Evolutionary conservation across 2,888 invertebrate species (phyloP), one percentile per base, ranked within the genome.

Genomic region (Germaria angustata): DNA sequence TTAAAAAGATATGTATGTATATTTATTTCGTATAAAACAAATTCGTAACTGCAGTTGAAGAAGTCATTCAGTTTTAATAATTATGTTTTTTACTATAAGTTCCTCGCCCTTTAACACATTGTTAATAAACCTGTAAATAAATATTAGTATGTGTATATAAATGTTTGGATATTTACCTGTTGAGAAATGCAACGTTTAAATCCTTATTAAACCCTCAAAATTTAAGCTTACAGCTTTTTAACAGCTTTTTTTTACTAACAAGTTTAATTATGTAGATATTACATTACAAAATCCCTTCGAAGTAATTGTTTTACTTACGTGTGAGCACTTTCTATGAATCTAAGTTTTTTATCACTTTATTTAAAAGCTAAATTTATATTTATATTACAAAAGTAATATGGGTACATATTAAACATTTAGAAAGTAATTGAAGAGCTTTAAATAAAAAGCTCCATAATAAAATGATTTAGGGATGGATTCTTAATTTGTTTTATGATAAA

Each of bases 161-260:
- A 15, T 75, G 3, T 66, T 44, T 22, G 39, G 8, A 66, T 82
- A 82, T 82, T 82, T 82, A 82, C 82, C 82, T 82, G 80, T 68
- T 44, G 55, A 9, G 36, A 4, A 51, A 53, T 41, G 8, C 17
- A 20, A 71, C 20, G 6, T 20, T 71, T 15, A 41, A 20, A 51
- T 80, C 79, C 79, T 51, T 46, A n/a, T n/a, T n/a, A 39, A 32
- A 44, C 2, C 13, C 20, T 11, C 9, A 36, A 59, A 51, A 32
- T 41, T 71, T 20, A 57, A 65, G 63, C 63, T 32, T 59, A 49
- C 39, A 46, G 28, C 55, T 63, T 53, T 49, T 11, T 7, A 24
- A 39, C 20, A 51, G 51, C 24, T 44, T 72, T 79, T 11, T 34
- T 51, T 41, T 6, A 8, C 9, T 51, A 39, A 63, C 39, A 69